Base-by-base conservation (phyloP, 2,888 invertebrate genomes). In the Tholera decimalis region DNA sequence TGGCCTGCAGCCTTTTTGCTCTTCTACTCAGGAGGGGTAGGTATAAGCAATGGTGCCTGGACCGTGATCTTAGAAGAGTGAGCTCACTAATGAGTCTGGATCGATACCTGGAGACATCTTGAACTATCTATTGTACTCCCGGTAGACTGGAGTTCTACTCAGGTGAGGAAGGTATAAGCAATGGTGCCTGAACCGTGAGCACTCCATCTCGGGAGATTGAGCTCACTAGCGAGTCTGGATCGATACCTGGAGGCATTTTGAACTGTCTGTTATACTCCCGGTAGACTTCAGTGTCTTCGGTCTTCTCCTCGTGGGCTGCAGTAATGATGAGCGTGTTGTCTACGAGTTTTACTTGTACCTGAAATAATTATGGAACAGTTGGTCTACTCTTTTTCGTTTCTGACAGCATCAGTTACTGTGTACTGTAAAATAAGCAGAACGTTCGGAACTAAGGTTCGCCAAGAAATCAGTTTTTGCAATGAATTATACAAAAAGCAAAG, bases 221-320 rank as follows among this genome's bases (percentile, higher is more conserved):
- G 28, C 98, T 98, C 86, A 97, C 97, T 88, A 99, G 98, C 62
- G 96, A 96, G 90, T 98, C 98, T 0, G 98, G 98, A 90, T 99
- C 97, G 61, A 98, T 98, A 67, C 98, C 98, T 89, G 97, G 97
- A 0, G 99, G 99, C 82, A 99, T 95, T 86, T 98, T 96, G 95
- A 99, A 99, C 94, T 99, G 98, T 61, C 98, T 96, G 90, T 98
- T 98, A 96, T 99, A 99, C 92, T 99, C 99, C 87, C 98, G 97
- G 96, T 98, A 98, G 20, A 98, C 98, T 24, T 98, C 97, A 91
- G 97, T 97, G 85, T 97, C 98, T 88, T 98, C 98, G 28, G 98
- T 96, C 91, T 98, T 98, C 91, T 99, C 99, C 90, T 99, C 98
- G 90, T 99, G 99, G 87, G 98, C 98, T 28, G 99, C 99, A 85